Conservation (phyloP, 2,797 vertebrate species). For the Etheostoma nigrum region DNA sequence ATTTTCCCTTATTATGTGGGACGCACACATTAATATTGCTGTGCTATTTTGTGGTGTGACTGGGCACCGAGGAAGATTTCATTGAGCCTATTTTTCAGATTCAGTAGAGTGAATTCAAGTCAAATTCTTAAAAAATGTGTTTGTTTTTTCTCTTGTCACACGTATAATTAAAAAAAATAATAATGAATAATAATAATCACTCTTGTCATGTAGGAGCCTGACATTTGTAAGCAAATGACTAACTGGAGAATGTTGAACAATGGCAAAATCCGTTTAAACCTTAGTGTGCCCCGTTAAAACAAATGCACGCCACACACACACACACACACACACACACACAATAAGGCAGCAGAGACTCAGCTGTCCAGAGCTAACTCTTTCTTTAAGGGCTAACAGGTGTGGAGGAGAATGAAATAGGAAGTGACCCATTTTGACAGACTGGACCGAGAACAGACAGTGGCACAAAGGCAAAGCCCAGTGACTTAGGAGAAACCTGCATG, state of each 20-base stretch:
- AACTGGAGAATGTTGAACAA: constrained; percentile 4
- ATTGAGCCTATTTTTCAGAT: not conserved
- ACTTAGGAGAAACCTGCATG: constrained; percentile 45
- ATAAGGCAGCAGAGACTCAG: constrained; percentile 20
- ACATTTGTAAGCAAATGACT: constrained; percentile 1
- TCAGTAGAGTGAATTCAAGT: not conserved
- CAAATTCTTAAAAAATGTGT: not conserved
- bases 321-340: not conserved
- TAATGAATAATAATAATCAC: constrained; percentile 12
- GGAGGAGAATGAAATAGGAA: constrained; percentile 15
- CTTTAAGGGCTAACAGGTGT: constrained; percentile 22
- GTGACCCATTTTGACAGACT: constrained; percentile 34
- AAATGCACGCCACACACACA: not conserved
- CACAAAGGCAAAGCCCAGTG: constrained; percentile 23
- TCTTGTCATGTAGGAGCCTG: not conserved
- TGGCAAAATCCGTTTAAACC: constrained; percentile 7
- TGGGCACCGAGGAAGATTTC: not conserved
- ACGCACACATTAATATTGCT: not conserved
- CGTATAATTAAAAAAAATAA: not conserved
- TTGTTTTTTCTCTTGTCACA: not conserved
- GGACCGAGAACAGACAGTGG: constrained; percentile 26
- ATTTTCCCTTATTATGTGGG: not conserved
- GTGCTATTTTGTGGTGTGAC: constrained; percentile 22
- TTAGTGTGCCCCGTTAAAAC: not conserved
- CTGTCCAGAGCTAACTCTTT: constrained; percentile 14